Evolutionary conservation across 2,113 vertebrate genomes (phyloP).

Genomic region (Microcebus jonahi): DNA sequence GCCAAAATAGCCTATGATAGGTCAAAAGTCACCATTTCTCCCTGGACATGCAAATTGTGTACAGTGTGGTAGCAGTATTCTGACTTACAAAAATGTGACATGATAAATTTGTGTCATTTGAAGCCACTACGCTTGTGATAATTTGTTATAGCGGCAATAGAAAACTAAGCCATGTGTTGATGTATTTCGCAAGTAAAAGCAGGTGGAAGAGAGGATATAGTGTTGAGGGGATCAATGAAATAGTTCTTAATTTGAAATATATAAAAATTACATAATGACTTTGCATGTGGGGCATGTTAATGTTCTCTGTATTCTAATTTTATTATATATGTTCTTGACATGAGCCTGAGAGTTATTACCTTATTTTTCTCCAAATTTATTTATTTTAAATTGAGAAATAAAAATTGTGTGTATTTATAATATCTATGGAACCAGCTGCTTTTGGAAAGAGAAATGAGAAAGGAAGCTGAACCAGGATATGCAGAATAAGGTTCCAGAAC

Average conservation of each 20-base stretch:
- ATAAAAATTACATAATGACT: not conserved
- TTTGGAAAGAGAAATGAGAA: not conserved
- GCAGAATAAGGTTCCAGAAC: not conserved
- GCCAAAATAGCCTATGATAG: not conserved
- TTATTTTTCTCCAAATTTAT: too few species aligned
- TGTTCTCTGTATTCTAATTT: not conserved
- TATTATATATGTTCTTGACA: not conserved
- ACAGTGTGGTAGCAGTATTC: not conserved
- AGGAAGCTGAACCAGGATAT: not conserved
- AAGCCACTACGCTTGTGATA: not conserved
- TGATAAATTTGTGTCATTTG: not conserved
- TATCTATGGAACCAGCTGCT: not conserved
- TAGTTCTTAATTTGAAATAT: not conserved
- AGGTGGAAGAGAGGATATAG: not conserved
- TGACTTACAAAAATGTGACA: not conserved
- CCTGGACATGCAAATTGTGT: too few species aligned
- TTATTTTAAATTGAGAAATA: too few species aligned
- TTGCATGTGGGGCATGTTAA: not conserved
- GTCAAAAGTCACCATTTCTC: not conserved
- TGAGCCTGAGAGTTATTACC: too few species aligned
- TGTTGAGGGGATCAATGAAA: not conserved
- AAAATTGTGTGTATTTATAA: too few species aligned
- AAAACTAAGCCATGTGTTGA: not conserved
- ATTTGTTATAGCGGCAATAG: not conserved
- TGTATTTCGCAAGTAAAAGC: not conserved